A percentile compares a stretch with the other conserved stretches of the same genome.
Evolutionary conservation across 2,797 vertebrate species (phyloP).

Genomic region (Sarcoramphus papa): DNA sequence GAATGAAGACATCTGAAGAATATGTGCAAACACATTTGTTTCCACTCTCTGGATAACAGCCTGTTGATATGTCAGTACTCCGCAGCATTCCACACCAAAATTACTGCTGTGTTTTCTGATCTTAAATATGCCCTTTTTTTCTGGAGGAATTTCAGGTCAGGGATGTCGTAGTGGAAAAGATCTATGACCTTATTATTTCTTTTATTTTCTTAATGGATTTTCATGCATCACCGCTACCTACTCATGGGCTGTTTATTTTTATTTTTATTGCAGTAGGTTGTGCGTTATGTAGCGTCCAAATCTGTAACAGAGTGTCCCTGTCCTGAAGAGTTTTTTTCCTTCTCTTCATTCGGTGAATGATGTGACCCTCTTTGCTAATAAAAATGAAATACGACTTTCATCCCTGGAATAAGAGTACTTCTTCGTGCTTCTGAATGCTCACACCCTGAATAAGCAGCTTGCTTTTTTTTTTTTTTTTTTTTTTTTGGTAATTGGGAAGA

Average conservation of each 20-base stretch:
- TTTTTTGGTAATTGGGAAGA: not conserved
- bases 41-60: not conserved
- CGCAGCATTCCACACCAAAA: not conserved
- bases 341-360: not conserved
- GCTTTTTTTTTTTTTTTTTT: not conserved
- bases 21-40: not conserved
- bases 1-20: not conserved
- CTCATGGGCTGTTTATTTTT: constrained; percentile 27
- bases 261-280: constrained; percentile 5
- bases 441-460: not conserved
- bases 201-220: constrained; percentile 57
- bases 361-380: constrained; percentile 13
- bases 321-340: not conserved
- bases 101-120: not conserved
- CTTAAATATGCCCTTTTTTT: not conserved
- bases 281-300: not conserved
- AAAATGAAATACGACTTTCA: constrained; percentile 17
- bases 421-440: not conserved
- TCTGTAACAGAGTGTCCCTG: constrained; percentile 22
- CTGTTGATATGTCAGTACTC: constrained; percentile 30
- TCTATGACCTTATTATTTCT: constrained; percentile 45
- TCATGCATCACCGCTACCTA: constrained; percentile 8
- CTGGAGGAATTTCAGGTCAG: constrained; percentile 14
- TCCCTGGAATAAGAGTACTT: not conserved
- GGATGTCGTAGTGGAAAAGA: not conserved